phyloP scores from a whole-genome alignment of 30 jellyfish, hydroid and myxozoan species.

The Sanderia malayensis region DNA sequence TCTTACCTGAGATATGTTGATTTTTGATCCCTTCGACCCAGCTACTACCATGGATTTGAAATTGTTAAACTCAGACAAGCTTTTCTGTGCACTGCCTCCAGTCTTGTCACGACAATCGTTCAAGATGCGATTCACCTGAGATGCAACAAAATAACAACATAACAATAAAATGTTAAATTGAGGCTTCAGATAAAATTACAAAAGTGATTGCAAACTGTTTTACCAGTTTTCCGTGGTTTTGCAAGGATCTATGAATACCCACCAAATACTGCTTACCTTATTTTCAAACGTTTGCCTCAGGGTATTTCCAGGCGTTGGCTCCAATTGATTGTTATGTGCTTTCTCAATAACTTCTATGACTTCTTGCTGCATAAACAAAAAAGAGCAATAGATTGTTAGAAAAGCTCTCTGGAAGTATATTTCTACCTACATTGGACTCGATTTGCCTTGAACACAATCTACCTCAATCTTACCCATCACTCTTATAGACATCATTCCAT shows the following conservation, averaged over 20 bases:
- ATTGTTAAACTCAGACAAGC: conserved; percentile 94
- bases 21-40: conserved; percentile 99
- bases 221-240: too few species aligned
- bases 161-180: too few species aligned
- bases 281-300: conserved; percentile 98
- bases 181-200: too few species aligned
- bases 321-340: conserved; percentile 97
- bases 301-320: conserved; percentile 99
- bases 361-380: conserved; percentile 59
- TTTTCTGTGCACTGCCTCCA: conserved; percentile 99
- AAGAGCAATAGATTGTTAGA: too few species aligned
- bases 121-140: conserved; percentile 89
- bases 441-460: too few species aligned
- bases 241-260: too few species aligned
- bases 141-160: too few species aligned
- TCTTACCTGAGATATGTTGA: conserved; percentile 96
- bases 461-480: too few species aligned
- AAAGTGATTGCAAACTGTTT: too few species aligned
- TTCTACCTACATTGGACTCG: too few species aligned
- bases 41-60: conserved; percentile 99
- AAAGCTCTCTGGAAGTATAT: too few species aligned
- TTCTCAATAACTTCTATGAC: conserved; percentile 95
- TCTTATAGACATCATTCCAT: too few species aligned
- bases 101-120: conserved; percentile 99
- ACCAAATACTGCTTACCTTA: conserved; percentile 33